phyloP scores from a whole-genome alignment of 2,888 invertebrate genomes.

The Hemithea aestivaria region DNA sequence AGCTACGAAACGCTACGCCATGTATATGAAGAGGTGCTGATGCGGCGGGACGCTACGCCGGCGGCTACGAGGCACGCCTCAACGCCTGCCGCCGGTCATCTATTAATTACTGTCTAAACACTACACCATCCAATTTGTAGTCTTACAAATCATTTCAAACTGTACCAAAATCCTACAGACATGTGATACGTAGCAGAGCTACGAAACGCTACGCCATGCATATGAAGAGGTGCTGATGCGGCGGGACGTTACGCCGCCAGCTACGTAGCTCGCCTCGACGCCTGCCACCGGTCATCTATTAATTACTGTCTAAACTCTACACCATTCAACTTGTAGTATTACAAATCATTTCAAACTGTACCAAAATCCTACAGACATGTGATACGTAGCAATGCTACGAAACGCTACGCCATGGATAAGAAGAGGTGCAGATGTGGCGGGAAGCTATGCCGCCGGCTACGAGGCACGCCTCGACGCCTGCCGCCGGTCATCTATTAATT shows the following conservation, averaged over 20 bases:
- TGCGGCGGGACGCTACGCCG: constrained; percentile 44
- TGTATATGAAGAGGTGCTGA: constrained; percentile 54
- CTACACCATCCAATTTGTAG: too few species aligned
- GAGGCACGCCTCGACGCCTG: constrained; percentile 64
- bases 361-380: too few species aligned
- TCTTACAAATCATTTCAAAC: too few species aligned
- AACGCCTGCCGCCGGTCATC: constrained; percentile 47
- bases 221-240: constrained; percentile 58
- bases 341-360: too few species aligned
- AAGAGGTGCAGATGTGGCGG: constrained; percentile 53
- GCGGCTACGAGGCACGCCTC: constrained; percentile 55
- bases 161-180: too few species aligned
- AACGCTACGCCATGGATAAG: constrained; percentile 32
- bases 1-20: constrained; percentile 7
- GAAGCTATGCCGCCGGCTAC: constrained; percentile 43
- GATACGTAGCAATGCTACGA: too few species aligned
- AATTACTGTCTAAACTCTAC: constrained; percentile 19
- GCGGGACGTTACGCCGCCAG: constrained; percentile 43
- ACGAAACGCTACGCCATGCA: constrained; percentile 15
- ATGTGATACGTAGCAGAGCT: constrained; percentile 9
- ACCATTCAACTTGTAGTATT: too few species aligned
- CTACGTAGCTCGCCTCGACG: constrained; percentile 60
- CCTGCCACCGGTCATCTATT: constrained; percentile 38
- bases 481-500: constrained; percentile 27
- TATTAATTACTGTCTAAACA: constrained; percentile 22